These are phyloP conservation scores for Manis crassicaudata DNA, from an alignment of 2,797 vertebrate genomes.

Conservation along the genomic window DNA sequence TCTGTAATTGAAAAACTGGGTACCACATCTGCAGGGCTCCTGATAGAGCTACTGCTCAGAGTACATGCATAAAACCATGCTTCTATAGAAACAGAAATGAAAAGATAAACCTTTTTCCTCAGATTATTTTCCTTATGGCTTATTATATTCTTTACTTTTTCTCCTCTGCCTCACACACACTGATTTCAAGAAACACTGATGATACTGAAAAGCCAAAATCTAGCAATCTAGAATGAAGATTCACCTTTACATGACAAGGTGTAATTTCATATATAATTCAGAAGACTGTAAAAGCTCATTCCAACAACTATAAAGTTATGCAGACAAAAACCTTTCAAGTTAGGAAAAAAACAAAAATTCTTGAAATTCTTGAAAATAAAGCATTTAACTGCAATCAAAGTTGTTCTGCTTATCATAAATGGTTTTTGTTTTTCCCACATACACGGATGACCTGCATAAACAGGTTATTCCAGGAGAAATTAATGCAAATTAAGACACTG, in stretches of 20 bases:
- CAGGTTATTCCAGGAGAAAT: not conserved
- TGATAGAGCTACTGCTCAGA: not conserved
- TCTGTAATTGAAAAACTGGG: not conserved
- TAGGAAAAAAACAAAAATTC: not conserved
- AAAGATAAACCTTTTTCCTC: not conserved
- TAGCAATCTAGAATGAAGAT: not conserved
- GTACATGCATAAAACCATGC: accelerated
- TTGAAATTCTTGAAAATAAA: conserved; percentile 20
- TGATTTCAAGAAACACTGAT: not conserved
- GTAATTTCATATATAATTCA: not conserved
- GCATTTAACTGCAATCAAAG: not conserved
- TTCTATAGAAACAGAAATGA: not conserved
- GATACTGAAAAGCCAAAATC: not conserved
- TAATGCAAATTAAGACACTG: not conserved
- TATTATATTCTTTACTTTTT: not conserved
- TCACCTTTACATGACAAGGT: not conserved
- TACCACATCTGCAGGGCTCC: not conserved
- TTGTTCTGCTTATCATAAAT: not conserved
- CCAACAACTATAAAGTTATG: not conserved
- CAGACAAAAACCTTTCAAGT: not conserved
- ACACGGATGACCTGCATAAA: not conserved
- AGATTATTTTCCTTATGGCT: not conserved
- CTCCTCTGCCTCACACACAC: not conserved
- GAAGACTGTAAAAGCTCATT: not conserved
- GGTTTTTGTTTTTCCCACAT: not conserved